A percentile compares a stretch with the other conserved stretches of the same genome.
These are phyloP conservation scores for Bovichtus variegatus DNA, from an alignment of 2,797 vertebrate genomes.

Conservation along the genomic window DNA sequence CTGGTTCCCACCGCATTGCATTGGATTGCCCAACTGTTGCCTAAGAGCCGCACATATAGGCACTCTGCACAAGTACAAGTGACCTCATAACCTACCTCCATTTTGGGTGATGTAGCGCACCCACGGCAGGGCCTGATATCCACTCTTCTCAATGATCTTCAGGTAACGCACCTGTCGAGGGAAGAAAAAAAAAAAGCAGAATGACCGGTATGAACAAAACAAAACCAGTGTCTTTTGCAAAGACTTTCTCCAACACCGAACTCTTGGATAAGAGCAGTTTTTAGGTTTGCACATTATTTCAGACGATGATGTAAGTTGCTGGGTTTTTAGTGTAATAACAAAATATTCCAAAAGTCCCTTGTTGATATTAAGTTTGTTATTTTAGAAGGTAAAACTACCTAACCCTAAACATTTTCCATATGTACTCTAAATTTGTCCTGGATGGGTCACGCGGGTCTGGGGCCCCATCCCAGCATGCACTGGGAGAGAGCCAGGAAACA, in stretches of 20 bases:
- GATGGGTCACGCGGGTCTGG: neutral
- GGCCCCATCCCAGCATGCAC: constrained; percentile 15
- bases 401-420: neutral
- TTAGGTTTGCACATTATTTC: neutral
- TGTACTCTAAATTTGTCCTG: neutral
- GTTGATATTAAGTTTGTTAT: neutral
- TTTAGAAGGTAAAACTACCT: neutral
- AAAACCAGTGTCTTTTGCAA: too few species aligned
- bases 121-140: constrained; percentile 96
- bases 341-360: neutral
- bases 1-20: constrained; percentile 78
- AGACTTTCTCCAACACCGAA: neutral
- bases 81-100: constrained; percentile 87
- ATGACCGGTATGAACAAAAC: neutral
- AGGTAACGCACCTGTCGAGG: constrained; percentile 91
- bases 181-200: constrained; percentile 10
- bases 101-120: constrained; percentile 98
- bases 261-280: neutral
- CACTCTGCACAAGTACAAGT: constrained; percentile 36
- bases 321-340: neutral
- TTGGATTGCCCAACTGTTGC: constrained; percentile 84
- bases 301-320: neutral
- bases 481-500: neutral
- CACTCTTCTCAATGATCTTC: constrained; percentile 98
- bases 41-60: constrained; percentile 77